Conservation (phyloP, 1,140 invertebrate species). For the Parapsyche elsis region DNA sequence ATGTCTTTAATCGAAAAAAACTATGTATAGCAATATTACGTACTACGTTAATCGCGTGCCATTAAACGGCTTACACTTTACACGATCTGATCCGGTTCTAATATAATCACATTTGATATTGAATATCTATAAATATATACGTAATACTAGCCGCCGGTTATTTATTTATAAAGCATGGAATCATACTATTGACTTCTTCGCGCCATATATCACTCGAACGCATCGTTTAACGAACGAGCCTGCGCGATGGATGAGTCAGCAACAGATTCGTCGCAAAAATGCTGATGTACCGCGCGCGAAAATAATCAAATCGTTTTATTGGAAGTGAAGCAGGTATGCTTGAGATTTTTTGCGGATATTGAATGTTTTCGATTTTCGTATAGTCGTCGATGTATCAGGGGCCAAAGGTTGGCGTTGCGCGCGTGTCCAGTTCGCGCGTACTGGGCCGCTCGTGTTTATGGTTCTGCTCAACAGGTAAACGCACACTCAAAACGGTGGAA, state of each 20-base stretch:
- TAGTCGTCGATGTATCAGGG: background rate
- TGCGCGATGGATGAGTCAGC: too few species aligned
- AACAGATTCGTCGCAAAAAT: too few species aligned
- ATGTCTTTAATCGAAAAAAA: constrained; percentile 6
- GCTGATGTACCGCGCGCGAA: too few species aligned
- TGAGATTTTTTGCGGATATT: background rate
- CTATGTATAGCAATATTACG: background rate
- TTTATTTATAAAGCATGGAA: too few species aligned
- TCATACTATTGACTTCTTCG: too few species aligned
- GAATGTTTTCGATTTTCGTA: background rate
- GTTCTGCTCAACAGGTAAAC: constrained; percentile 12
- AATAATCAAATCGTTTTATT: too few species aligned
- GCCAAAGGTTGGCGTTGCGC: background rate
- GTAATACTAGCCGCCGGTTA: too few species aligned
- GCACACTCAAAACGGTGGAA: constrained; percentile 13
- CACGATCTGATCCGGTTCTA: background rate
- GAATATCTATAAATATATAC: too few species aligned
- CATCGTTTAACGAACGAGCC: too few species aligned
- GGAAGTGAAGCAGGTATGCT: too few species aligned
- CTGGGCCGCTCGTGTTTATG: constrained; percentile 1
- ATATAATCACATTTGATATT: background rate
- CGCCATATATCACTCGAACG: too few species aligned
- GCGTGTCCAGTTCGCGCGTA: background rate
- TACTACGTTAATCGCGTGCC: background rate
- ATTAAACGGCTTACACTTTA: background rate